phyloP scores from a whole-genome alignment of 1,140 invertebrate genomes.

The Hesperophylax magnus region DNA sequence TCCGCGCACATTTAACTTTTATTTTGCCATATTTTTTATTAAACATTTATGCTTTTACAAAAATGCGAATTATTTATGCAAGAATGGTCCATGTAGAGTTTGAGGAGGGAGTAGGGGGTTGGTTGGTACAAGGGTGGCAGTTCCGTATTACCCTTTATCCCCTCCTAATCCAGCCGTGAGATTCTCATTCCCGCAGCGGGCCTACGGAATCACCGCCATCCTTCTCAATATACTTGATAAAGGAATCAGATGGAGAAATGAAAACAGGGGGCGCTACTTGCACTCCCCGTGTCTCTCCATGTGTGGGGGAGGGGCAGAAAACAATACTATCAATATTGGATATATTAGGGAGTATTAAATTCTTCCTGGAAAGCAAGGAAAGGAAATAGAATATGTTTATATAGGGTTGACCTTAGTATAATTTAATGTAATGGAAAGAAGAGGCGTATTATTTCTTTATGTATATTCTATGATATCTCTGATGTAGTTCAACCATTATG shows the following conservation, averaged over 20 bases:
- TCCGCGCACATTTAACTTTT: too few relatives aligned
- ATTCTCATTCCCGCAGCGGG: conserved; percentile 5
- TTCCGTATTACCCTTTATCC: conserved; percentile 21
- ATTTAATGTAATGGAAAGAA: too few relatives aligned
- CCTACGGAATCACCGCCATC: conserved; percentile 44
- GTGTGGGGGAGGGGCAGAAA: not conserved
- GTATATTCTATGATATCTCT: too few relatives aligned
- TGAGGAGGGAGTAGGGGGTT: not conserved
- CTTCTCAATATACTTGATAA: conserved; percentile 52
- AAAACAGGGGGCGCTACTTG: conserved; percentile 19
- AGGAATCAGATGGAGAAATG: conserved; percentile 43
- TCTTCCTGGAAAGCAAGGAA: too few relatives aligned
- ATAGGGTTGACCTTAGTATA: too few relatives aligned
- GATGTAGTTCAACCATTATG: too few relatives aligned
- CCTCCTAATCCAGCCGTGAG: conserved; percentile 9
- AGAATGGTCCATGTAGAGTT: not conserved
- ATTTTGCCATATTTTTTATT: too few relatives aligned
- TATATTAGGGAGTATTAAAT: too few relatives aligned
- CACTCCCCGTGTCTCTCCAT: too few relatives aligned
- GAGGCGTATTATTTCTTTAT: too few relatives aligned
- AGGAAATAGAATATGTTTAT: not conserved
- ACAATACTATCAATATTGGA: too few relatives aligned
- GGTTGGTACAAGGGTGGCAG: not conserved
- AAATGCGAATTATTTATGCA: conserved; percentile 5
- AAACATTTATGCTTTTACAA: not conserved